phyloP scores from a whole-genome alignment of 2,797 vertebrate genomes.

The Macrochelys suwanniensis region DNA sequence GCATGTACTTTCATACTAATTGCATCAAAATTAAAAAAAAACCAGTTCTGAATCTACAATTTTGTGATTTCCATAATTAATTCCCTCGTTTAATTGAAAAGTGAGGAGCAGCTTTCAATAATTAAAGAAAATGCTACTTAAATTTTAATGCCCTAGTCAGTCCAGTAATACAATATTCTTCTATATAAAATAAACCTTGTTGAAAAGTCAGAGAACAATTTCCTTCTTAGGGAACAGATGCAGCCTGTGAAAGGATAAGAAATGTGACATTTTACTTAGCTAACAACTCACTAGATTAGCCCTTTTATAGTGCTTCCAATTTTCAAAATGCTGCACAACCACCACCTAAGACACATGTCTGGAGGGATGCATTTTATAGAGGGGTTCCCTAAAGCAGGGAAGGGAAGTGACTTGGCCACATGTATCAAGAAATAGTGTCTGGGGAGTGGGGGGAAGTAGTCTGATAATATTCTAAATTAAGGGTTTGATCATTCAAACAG shows the following conservation, averaged over 20 bases:
- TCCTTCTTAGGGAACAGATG: not conserved
- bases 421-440: accelerated
- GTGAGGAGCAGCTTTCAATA: constrained; percentile 53
- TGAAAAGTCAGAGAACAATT: not conserved
- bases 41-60: not conserved
- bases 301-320: accelerated
- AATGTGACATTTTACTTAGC: not conserved
- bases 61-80: constrained; percentile 15
- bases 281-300: not conserved
- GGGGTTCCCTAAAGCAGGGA: not conserved
- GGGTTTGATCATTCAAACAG: not conserved
- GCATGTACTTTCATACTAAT: not conserved
- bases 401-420: not conserved
- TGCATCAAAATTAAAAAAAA: not conserved
- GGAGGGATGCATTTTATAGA: not conserved
- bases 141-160: constrained; percentile 49
- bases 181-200: not conserved
- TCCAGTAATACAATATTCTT: constrained; percentile 53
- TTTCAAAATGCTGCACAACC: not conserved
- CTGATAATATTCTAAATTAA: accelerated
- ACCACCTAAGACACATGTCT: not conserved
- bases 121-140: constrained; percentile 66
- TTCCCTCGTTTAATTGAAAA: not conserved
- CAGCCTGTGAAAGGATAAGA: not conserved
- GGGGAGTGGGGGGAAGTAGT: accelerated